These are phyloP conservation scores for Myanophis thanlyinensis DNA, from an alignment of 2,113 vertebrate species.

Conservation along the genomic window DNA sequence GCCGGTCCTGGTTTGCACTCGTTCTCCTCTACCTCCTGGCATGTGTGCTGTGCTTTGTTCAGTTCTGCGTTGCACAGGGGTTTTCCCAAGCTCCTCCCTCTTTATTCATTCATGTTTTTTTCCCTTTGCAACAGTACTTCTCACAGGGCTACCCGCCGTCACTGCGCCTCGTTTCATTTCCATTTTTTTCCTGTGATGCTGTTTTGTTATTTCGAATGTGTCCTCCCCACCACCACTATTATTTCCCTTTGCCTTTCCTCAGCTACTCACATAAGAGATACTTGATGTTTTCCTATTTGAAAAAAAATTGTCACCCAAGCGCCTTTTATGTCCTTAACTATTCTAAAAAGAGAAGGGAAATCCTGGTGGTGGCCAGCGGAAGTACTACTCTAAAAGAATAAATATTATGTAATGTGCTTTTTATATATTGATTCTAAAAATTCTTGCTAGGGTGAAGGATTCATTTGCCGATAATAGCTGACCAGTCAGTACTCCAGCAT, in stretches of 20 bases:
- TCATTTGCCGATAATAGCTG: background rate
- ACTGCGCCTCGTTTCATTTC: slow-evolving; percentile 49
- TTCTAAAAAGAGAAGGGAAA: background rate
- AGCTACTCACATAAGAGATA: background rate
- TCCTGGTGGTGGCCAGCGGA: slow-evolving; percentile 31
- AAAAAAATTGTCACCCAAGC: background rate
- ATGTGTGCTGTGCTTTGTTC: slow-evolving; percentile 72
- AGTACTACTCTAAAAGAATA: slow-evolving; percentile 35
- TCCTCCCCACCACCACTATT: background rate
- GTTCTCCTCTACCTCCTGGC: slow-evolving; percentile 57
- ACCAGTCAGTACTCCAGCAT: background rate
- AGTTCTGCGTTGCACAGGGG: slow-evolving; percentile 85
- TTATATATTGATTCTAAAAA: slow-evolving; percentile 30
- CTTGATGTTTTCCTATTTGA: background rate
- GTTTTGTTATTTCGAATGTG: background rate
- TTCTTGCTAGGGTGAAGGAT: background rate
- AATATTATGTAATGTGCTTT: slow-evolving; percentile 38
- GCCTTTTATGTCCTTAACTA: background rate
- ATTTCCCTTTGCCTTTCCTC: background rate
- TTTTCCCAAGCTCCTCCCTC: slow-evolving; percentile 97
- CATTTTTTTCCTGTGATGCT: slow-evolving; percentile 30
- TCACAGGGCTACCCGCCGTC: slow-evolving; percentile 49
- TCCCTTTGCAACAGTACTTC: slow-evolving; percentile 53
- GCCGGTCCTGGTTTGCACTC: slow-evolving; percentile 52
- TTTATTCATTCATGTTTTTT: slow-evolving; percentile 74